Evolutionary conservation across 2,113 vertebrate species (phyloP).

Genomic region (Cynocephalus volans): DNA sequence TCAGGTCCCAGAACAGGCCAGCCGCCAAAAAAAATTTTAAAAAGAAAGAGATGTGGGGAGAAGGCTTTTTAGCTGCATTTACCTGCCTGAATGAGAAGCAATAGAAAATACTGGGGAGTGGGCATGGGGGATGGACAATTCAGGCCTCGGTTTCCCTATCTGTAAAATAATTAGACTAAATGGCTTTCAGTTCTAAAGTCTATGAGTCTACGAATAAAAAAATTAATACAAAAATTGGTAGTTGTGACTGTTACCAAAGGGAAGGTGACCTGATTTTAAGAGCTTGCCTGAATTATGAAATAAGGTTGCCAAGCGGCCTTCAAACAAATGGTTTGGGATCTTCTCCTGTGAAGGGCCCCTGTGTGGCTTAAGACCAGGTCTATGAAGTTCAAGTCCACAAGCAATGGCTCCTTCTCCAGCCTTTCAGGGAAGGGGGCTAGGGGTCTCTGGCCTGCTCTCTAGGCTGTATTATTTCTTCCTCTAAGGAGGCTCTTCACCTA

Average conservation of each 20-base stretch:
- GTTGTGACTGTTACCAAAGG: not conserved
- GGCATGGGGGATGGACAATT: not conserved
- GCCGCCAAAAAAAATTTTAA: no score
- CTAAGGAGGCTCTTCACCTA: not conserved
- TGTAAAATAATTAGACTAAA: constrained; percentile 1
- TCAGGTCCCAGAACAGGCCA: no score
- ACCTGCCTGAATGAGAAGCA: not conserved
- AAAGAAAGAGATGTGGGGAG: no score
- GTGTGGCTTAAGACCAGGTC: not conserved
- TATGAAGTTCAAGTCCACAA: constrained; percentile 28
- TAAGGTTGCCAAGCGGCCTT: not conserved
- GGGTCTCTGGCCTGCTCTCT: not conserved
- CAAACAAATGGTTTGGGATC: not conserved
- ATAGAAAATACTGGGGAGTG: not conserved
- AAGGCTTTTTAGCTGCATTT: not conserved
- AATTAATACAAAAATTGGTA: not conserved
- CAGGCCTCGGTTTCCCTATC: not conserved
- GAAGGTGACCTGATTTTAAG: not conserved
- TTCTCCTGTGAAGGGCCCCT: not conserved
- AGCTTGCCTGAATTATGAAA: not conserved
- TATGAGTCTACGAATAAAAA: constrained; percentile 33
- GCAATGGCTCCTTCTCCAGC: not conserved
- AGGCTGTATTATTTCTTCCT: not conserved
- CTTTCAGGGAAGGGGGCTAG: not conserved
- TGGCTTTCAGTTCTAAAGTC: not conserved